phyloP scores from a whole-genome alignment of 1,140 invertebrate genomes.

The fruit fly (Drosophila melanogaster) region Release_6_plus_ISO1_MT NT_033777.3:9829001-9829500 shows the following conservation, averaged over 20 bases:
- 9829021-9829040: not conserved
- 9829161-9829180: conserved; percentile 34
- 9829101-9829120: conserved; percentile 29
- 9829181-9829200: conserved; percentile 33
- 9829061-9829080: conserved; percentile 1
- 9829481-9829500: not conserved
- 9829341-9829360: not conserved
- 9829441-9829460: not conserved
- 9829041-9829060: not conserved
- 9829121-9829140: conserved; percentile 31
- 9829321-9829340: too few species aligned
- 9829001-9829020: not conserved
- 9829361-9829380: not conserved
- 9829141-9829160: conserved; percentile 17
- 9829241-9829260: conserved; percentile 25
- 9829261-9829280: conserved; percentile 18
- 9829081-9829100: conserved; percentile 3
- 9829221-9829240: conserved; percentile 25
- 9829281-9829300: conserved; percentile 22
- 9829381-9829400: not conserved
- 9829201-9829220: conserved; percentile 11
- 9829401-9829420: not conserved
- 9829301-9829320: not conserved
- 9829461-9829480: not conserved
- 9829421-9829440: not conserved